Base-by-base conservation (phyloP, 2,113 vertebrate species). In the Pseudolaguvia tuberculata region DNA sequence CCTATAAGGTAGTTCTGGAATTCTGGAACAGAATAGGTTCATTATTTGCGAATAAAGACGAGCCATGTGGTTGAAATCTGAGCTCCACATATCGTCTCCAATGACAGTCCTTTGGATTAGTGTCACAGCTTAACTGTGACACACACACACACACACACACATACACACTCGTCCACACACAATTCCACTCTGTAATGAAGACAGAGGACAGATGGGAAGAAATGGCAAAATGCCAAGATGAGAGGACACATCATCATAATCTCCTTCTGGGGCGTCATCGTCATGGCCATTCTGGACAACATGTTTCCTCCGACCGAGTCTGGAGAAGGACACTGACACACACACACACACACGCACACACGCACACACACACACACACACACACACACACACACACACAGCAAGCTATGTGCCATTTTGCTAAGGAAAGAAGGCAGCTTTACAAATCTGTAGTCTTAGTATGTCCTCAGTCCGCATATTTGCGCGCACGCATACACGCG, bases 171-270 rank as follows among this genome's bases (percentile, higher is more conserved):
- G 35, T 55, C 79, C 69, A 72, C 55, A 66, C 78, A 84, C 66
- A 78, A 70, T 79, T 65, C 48, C 61, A 81, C 62, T 71, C 85
- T 86, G 86, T 85, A 83, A 84, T 67, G 78, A 78, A 87, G 83
- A 88, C 83, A 82, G 83, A 81, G 84, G 84, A 89, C 89, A 92
- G 91, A 91, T 90, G 89, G 89, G 77, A 35, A 21, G 4, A 73
- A 81, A 80, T 89, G 87, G 88, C 87, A 85, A 72, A 69, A 70
- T 67, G 87, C 87, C 88, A 90, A 85, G 78, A 84, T 87, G 85
- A 84, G 87, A 84, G 86, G 84, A 84, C 78, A 80, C 83, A 86
- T 90, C 86, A 88, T 89, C 85, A 88, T 90, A 89, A 89, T 89
- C 88, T 89, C 80, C 87, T 84, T 88, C 66, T 73, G 84, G 72